phyloP scores from a whole-genome alignment of 2,888 invertebrate genomes.

The Nysson spinosus region DNA sequence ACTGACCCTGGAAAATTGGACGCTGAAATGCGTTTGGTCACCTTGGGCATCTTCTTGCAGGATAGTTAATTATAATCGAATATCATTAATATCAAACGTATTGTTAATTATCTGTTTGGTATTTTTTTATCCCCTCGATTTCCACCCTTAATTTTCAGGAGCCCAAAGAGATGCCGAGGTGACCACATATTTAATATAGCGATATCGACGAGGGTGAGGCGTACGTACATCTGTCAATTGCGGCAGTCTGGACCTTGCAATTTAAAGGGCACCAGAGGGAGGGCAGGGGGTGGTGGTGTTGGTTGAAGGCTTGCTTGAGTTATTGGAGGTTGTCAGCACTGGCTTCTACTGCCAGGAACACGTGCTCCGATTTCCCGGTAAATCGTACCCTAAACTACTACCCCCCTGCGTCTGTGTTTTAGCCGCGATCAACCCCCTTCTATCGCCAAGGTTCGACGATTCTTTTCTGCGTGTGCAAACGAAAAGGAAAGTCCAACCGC shows the following conservation, averaged over 20 bases:
- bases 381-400: conserved; percentile 61
- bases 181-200: conserved; percentile 70
- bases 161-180: conserved; percentile 45
- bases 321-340: conserved; percentile 71
- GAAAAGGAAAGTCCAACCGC: conserved; percentile 26
- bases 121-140: conserved; percentile 51
- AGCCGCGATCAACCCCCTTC: conserved; percentile 28
- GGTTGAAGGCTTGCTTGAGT: conserved; percentile 65
- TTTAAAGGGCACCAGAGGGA: conserved; percentile 46
- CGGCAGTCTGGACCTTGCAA: conserved; percentile 64
- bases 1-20: no score
- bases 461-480: conserved; percentile 39
- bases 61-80: no score
- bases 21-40: no score
- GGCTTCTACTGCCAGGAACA: conserved; percentile 71
- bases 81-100: no score
- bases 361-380: conserved; percentile 72
- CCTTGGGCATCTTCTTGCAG: no score
- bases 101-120: conserved; percentile 1
- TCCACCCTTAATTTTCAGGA: conserved; percentile 51
- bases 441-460: conserved; percentile 23
- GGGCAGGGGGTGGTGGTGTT: conserved; percentile 31
- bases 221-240: conserved; percentile 74
- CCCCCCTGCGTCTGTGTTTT: conserved; percentile 12
- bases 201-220: conserved; percentile 68